Conservation (phyloP, 1,140 invertebrate species). For the Plodia interpunctella region DNA sequence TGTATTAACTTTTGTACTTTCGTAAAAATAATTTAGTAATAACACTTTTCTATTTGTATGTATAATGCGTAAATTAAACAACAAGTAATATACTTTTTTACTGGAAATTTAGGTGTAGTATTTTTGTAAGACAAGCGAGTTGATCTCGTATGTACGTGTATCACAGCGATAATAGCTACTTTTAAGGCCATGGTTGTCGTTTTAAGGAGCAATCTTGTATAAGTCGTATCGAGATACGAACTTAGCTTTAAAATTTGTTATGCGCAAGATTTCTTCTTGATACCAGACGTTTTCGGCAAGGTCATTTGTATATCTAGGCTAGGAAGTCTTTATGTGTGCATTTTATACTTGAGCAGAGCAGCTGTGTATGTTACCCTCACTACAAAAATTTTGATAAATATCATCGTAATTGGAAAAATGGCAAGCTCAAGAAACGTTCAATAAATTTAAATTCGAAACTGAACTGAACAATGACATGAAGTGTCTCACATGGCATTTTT, state of each 20-base stretch:
- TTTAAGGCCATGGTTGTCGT: conserved; percentile 46
- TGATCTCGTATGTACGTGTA: conserved; percentile 67
- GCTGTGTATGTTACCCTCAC: conserved; percentile 34
- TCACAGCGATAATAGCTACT: conserved; percentile 74
- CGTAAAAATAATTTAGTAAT: conserved; percentile 70
- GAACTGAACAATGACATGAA: background rate
- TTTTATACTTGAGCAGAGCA: conserved; percentile 52
- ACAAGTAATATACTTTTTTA: conserved; percentile 73
- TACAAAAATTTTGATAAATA: background rate
- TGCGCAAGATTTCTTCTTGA: conserved; percentile 48
- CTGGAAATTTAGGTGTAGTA: conserved; percentile 70
- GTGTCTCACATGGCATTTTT: conserved; percentile 26
- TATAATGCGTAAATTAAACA: conserved; percentile 65
- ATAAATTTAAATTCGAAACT: background rate
- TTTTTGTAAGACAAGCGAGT: conserved; percentile 67
- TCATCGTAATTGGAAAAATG: background rate
- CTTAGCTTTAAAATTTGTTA: conserved; percentile 14
- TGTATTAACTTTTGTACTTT: conserved; percentile 75
- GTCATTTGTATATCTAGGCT: conserved; percentile 55
- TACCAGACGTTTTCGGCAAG: conserved; percentile 31
- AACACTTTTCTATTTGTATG: conserved; percentile 69
- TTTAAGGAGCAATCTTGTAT: conserved; percentile 47
- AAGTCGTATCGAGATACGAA: conserved; percentile 14
- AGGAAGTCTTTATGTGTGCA: conserved; percentile 47
- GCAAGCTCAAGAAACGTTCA: background rate